phyloP scores from a whole-genome alignment of 2,888 invertebrate genomes.

The Leuctra nigra region DNA sequence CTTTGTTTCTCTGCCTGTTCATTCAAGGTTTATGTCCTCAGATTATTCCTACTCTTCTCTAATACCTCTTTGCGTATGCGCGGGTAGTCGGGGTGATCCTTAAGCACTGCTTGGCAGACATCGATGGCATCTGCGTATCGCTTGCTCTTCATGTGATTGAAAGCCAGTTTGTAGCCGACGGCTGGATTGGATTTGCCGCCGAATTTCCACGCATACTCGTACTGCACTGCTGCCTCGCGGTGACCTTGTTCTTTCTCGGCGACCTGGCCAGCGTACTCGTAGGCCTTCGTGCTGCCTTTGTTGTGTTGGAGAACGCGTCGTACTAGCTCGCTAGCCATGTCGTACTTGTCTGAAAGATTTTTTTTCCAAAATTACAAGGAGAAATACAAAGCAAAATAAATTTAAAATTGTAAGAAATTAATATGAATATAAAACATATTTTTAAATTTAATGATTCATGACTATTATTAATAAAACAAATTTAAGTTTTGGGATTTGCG shows the following conservation, averaged over 20 bases:
- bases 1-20: no score
- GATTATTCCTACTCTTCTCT: conserved; percentile 76
- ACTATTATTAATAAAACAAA: no score
- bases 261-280: conserved; percentile 79
- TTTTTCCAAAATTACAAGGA: no score
- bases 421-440: no score
- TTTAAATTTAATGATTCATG: no score
- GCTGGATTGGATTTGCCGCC: conserved; percentile 75
- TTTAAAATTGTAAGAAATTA: no score
- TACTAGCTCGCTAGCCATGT: conserved; percentile 45
- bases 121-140: conserved; percentile 87
- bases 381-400: no score
- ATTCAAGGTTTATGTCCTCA: no score
- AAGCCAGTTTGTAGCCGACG: conserved; percentile 89
- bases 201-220: conserved; percentile 80
- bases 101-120: conserved; percentile 76
- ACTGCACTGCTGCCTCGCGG: conserved; percentile 73
- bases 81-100: conserved; percentile 78
- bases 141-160: conserved; percentile 85
- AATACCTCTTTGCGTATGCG: conserved; percentile 89
- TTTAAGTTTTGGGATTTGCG: no score
- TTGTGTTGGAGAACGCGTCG: conserved; percentile 72
- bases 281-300: conserved; percentile 83
- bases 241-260: conserved; percentile 90
- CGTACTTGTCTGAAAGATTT: no score